Evolutionary conservation across 2,888 invertebrate species (phyloP), one percentile per base, ranked within the genome.

Genomic region (Creontiades dilutus): DNA sequence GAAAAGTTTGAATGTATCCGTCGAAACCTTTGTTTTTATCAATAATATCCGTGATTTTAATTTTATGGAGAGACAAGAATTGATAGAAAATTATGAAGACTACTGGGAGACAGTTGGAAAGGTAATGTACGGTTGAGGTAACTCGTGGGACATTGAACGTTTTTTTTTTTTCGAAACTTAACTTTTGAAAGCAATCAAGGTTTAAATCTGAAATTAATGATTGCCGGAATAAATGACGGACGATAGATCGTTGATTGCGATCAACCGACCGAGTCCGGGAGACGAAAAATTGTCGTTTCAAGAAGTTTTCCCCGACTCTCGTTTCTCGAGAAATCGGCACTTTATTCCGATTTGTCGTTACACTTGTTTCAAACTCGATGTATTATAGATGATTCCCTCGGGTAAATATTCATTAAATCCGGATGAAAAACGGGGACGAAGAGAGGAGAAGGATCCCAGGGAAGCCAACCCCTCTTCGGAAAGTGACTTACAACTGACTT

Each of bases 401-500:
- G 76, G 68, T 86, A 86, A 86, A 86, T 86, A 86, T 86, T 86
- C 86, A 86, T 86, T 47, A 86, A 86, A 86, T 68, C 75, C 75
- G 7, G 19, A 37, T 78, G 78, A 47, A 46, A 78, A 76, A 46
- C 37, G 37, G 37, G 46, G 28, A 76, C 9, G 78, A 19, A 19
- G 37, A 2, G 28, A 46, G 37, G 19, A 19, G 46, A 47, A 16
- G 78, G 78, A 78, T 78, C 78, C 78, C 16, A 19, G 46, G 9
- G 47, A 76, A 78, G 78, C 78, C 78, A 78, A 47, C 78, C 78
- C 37, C 78, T 78, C 47, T 46, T 78, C 78, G 48, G 23, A 88
- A 78, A 88, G 78, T 37, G 89, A 89, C 82, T 89, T 89, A 89
- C 89, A 81, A 89, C 57, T 81, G 89, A 89, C 89, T 89, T 89